Evolutionary conservation across 1,140 invertebrate genomes (phyloP), one percentile per base, ranked within the genome.

Genomic region (Lepidotrigona ventralis): DNA sequence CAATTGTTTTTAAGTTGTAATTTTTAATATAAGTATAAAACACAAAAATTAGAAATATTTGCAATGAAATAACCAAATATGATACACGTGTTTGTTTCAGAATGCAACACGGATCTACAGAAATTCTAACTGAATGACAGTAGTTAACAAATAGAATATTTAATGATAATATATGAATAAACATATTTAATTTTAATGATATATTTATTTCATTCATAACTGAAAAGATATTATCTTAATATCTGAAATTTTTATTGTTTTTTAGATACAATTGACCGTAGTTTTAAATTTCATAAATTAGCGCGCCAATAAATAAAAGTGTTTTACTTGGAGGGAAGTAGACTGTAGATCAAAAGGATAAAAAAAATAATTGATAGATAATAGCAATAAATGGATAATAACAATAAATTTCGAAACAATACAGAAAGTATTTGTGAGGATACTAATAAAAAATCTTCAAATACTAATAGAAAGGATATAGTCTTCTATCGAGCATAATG

Each of bases 301-400:
- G 19, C 19, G 17, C 9, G 9, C 19, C 9, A 19, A 29, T 21
- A 29, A 54, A 14, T n/a, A 53, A 9, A 23, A 9, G 3, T 17
- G n/a, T 1, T 21, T 15, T 46, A 51, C 46, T 26, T 71, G 1
- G 46, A 26, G 21, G 5, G 1, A 1, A 12, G 53, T 9, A 33
- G 8, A 39, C 3, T 21, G 6, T 26, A 19, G 39, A 60, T 58
- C 9, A 2, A 1, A 54, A 73, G 26, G 26, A 73, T 21, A 54
- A 29, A 23, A 5, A 15, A 56, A 23, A 23, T 74, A 73, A 85
- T 79, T 73, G 68, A 68, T 46, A n/a, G 58, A 29, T 69, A 79
- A 85, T 68, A 54, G 6, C 63, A 79, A 85, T 68, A 54, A 39
- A 39, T 39, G 6, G 39, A 84, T 58, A 79, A 79, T 17, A 66